These are phyloP conservation scores for Carlito syrichta DNA, from an alignment of 2,113 vertebrate species.

Conservation along the genomic window DNA sequence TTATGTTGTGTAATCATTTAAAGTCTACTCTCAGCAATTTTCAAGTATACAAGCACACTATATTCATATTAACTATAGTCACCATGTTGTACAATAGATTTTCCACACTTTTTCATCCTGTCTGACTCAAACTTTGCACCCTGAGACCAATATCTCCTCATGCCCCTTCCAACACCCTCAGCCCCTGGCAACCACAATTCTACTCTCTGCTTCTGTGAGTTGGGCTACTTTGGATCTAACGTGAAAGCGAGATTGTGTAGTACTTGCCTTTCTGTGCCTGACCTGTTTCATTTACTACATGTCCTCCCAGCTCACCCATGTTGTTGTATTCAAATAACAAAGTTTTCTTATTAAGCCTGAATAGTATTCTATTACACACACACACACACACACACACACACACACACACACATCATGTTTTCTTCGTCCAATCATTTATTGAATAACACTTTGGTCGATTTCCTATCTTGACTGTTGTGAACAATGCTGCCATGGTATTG, in stretches of 20 bases:
- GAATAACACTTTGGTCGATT: background rate
- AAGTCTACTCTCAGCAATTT: background rate
- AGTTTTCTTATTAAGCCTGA: background rate
- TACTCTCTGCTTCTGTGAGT: background rate
- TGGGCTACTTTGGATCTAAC: background rate
- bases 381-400: too few relatives aligned
- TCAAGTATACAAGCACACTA: background rate
- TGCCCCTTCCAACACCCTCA: too few relatives aligned
- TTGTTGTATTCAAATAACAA: background rate
- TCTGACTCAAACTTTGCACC: background rate
- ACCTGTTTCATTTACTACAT: background rate
- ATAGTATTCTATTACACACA: background rate
- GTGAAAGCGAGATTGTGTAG: background rate
- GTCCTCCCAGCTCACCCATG: background rate
- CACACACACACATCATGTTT: background rate
- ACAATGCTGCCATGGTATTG: background rate
- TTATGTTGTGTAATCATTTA: background rate
- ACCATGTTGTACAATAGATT: background rate
- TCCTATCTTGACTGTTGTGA: background rate
- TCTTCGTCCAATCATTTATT: background rate
- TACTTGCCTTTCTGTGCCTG: background rate
- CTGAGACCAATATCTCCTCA: background rate
- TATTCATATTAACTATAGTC: background rate
- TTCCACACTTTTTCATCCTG: background rate
- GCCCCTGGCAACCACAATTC: background rate